Conservation (phyloP, 2,113 vertebrate species). For the Nibea coibor region DNA sequence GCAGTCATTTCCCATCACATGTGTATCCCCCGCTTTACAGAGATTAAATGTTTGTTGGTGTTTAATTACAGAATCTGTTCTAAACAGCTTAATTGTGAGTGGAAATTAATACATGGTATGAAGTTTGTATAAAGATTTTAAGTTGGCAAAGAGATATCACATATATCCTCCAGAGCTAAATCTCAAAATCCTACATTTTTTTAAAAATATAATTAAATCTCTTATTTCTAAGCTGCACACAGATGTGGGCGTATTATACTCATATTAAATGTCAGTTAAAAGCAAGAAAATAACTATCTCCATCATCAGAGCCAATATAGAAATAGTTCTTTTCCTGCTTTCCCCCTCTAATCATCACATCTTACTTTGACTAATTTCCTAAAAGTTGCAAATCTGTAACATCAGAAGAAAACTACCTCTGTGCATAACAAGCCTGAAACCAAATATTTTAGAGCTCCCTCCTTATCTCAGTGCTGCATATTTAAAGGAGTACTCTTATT, state of each 20-base stretch:
- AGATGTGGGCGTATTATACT: not conserved
- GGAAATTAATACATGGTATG: not conserved
- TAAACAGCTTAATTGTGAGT: slow-evolving; percentile 8
- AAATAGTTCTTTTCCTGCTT: not conserved
- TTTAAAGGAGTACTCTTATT: not conserved
- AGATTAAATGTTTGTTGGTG: slow-evolving; percentile 13
- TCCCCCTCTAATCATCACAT: too few relatives aligned
- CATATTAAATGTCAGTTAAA: not conserved
- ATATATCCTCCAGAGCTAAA: not conserved
- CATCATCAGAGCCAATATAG: not conserved
- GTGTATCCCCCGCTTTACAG: slow-evolving; percentile 11
- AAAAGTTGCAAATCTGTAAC: too few relatives aligned
- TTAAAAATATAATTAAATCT: not conserved
- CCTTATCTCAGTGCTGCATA: not conserved
- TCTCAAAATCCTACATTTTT: not conserved
- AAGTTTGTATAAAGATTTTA: not conserved
- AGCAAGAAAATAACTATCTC: not conserved
- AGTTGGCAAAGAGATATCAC: not conserved
- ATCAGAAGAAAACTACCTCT: not conserved
- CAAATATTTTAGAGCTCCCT: not conserved
- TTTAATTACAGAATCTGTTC: slow-evolving; percentile 18
- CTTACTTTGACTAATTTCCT: too few relatives aligned
- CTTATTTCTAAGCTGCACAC: not conserved
- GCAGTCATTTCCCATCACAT: slow-evolving; percentile 25
- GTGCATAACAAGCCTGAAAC: not conserved